Evolutionary conservation across 1,140 invertebrate genomes (phyloP).

Genomic region (Lineus longissimus): DNA sequence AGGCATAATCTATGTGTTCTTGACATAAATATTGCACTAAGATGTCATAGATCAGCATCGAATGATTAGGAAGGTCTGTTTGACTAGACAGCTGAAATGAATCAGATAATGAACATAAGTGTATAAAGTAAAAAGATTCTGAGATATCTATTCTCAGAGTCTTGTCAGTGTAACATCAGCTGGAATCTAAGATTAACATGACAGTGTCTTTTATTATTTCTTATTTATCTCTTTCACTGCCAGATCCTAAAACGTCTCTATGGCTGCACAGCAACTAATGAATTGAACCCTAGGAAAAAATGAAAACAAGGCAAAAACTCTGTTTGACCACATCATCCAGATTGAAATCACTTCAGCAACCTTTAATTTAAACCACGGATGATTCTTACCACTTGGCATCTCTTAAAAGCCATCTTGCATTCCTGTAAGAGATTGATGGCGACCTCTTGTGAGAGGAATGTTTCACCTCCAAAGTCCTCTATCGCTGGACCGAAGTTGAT

Average conservation of each 20-base stretch:
- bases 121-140: no score
- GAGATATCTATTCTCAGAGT: no score
- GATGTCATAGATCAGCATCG: constrained; percentile 80
- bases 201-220: no score
- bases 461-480: constrained; percentile 95
- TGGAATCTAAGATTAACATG: no score
- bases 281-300: no score
- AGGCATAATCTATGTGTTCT: constrained; percentile 93
- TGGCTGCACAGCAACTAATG: no score
- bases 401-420: constrained; percentile 81
- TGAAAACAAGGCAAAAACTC: background rate
- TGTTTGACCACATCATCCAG: constrained; percentile 12
- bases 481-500: constrained; percentile 72
- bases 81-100: constrained; percentile 72
- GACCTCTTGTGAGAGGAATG: constrained; percentile 94
- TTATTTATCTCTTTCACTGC: no score
- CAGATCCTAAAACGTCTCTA: no score
- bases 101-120: constrained; percentile 16
- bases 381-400: constrained; percentile 73
- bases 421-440: constrained; percentile 89
- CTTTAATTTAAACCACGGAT: constrained; percentile 16
- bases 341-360: no score
- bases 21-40: constrained; percentile 80
- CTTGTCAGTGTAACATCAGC: no score
- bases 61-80: constrained; percentile 74